phyloP scores from a whole-genome alignment of 2,797 vertebrate genomes.

The Danio tinwini region DNA sequence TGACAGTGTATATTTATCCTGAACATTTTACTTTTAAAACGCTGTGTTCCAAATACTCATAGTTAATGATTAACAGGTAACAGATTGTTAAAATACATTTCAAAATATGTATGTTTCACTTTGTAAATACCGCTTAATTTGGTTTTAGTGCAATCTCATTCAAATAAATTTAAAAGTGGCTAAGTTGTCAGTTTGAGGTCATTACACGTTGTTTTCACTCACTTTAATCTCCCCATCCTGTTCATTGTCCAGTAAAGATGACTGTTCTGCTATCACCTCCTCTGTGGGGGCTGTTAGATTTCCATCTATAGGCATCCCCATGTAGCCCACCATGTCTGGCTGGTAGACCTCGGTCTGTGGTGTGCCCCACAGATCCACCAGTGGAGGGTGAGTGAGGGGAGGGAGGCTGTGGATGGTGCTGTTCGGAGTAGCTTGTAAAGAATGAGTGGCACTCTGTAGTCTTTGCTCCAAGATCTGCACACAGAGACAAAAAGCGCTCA shows the following conservation, averaged over 20 bases:
- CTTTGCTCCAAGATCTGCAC: slow-evolving; percentile 79
- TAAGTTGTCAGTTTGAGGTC: background rate
- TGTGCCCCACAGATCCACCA: slow-evolving; percentile 90
- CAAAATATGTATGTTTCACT: background rate
- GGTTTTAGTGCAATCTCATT: background rate
- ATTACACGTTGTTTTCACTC: slow-evolving; percentile 52
- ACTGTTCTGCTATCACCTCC: slow-evolving; percentile 84
- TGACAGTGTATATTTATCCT: no score
- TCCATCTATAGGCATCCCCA: slow-evolving; percentile 85
- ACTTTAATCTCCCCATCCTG: slow-evolving; percentile 85
- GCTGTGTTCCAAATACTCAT: no score
- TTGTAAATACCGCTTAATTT: background rate
- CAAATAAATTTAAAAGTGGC: background rate
- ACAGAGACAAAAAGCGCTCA: slow-evolving; percentile 33
- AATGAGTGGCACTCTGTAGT: slow-evolving; percentile 81
- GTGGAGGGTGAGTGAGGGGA: slow-evolving; percentile 80
- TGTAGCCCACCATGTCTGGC: slow-evolving; percentile 81
- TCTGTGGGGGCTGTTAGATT: slow-evolving; percentile 75
- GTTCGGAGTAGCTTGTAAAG: slow-evolving; percentile 84
- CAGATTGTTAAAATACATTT: background rate
- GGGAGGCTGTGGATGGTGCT: slow-evolving; percentile 83
- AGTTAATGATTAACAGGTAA: background rate
- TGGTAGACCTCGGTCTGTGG: slow-evolving; percentile 80
- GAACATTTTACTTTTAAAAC: no score
- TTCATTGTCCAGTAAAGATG: slow-evolving; percentile 88